phyloP scores from a whole-genome alignment of 2,888 invertebrate genomes.

The Listrodromus nycthemerus region DNA sequence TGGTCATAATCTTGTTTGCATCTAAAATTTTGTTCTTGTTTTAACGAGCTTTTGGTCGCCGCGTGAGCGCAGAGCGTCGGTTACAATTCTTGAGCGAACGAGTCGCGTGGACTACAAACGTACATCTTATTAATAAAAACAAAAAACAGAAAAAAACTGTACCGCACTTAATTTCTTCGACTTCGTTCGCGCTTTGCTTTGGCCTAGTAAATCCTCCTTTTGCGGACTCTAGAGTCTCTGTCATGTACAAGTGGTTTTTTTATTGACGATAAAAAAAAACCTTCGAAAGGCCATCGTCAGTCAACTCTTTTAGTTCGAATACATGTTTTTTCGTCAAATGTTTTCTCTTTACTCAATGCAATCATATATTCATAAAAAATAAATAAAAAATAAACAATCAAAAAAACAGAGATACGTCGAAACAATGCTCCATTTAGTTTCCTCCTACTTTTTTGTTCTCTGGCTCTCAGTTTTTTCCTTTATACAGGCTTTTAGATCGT shows the following conservation, averaged over 20 bases:
- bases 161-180: background rate
- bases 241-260: slow-evolving; percentile 30
- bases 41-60: slow-evolving; percentile 20
- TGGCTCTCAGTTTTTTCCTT: background rate
- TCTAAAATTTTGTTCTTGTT: background rate
- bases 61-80: background rate
- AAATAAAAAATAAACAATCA: slow-evolving; percentile 28
- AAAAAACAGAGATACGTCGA: slow-evolving; percentile 16
- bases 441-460: background rate
- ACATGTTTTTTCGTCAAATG: background rate
- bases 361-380: slow-evolving; percentile 11
- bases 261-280: background rate
- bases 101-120: slow-evolving; percentile 1
- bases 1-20: slow-evolving; percentile 16
- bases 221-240: slow-evolving; percentile 19
- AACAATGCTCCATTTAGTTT: slow-evolving; percentile 2
- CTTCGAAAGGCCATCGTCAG: slow-evolving; percentile 3
- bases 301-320: background rate
- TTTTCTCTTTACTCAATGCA: slow-evolving; percentile 9
- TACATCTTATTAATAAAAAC: background rate
- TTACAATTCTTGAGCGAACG: slow-evolving; percentile 10
- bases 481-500: slow-evolving; percentile 44
- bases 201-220: slow-evolving; percentile 31
- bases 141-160: too few relatives aligned
- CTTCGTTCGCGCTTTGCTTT: slow-evolving; percentile 36